These are phyloP conservation scores for Hesperophylax magnus DNA, from an alignment of 1,140 invertebrate genomes.

Conservation along the genomic window DNA sequence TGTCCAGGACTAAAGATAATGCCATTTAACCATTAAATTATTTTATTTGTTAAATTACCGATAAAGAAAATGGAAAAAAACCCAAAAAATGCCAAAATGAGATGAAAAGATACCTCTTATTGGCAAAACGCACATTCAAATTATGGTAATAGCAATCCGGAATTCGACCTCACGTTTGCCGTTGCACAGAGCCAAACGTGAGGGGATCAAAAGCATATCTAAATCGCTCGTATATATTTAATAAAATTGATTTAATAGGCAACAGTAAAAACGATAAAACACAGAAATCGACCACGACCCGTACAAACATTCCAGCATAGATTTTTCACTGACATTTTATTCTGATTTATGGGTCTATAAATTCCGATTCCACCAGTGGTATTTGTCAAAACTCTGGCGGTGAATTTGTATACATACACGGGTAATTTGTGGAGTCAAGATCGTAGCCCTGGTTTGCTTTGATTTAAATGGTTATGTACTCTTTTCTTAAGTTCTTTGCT, in stretches of 20 bases:
- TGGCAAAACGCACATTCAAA: too few relatives aligned
- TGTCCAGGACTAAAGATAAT: too few relatives aligned
- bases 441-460: not conserved
- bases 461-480: not conserved
- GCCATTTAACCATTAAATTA: too few relatives aligned
- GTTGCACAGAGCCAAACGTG: not conserved
- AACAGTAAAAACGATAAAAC: constrained; percentile 26
- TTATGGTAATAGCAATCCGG: too few relatives aligned
- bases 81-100: too few relatives aligned
- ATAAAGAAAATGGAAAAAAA: too few relatives aligned
- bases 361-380: constrained; percentile 47
- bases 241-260: constrained; percentile 36
- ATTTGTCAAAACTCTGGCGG: constrained; percentile 51
- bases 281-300: constrained; percentile 27
- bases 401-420: constrained; percentile 49
- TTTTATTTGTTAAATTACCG: too few relatives aligned
- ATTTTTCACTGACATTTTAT: constrained; percentile 53
- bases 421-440: not conserved
- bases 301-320: constrained; percentile 35
- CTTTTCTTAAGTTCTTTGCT: too few relatives aligned
- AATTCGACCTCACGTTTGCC: too few relatives aligned
- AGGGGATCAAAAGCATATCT: not conserved
- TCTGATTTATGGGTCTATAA: constrained; percentile 55
- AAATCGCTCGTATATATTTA: constrained; percentile 25
- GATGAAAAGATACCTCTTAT: too few relatives aligned